phyloP scores from a whole-genome alignment of 2,797 vertebrate species.

The Sebastes aleutianus region DNA sequence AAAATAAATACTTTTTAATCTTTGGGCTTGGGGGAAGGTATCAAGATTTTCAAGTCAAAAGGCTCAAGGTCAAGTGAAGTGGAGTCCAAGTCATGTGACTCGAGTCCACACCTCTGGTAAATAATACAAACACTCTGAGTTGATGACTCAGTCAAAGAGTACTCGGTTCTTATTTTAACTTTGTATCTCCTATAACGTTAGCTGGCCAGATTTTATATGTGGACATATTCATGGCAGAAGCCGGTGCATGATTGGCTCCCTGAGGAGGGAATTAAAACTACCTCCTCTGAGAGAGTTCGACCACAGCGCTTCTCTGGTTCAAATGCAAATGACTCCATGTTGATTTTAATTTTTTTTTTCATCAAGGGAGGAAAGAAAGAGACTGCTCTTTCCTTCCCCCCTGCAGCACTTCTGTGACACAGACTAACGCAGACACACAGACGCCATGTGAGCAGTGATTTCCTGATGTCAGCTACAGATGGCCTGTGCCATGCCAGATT shows the following conservation, averaged over 20 bases:
- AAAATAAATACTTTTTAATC: background rate
- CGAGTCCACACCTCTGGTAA: background rate
- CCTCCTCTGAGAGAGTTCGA: conserved; percentile 9
- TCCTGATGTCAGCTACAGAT: conserved; percentile 72
- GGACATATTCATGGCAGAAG: background rate
- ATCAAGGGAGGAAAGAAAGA: conserved; percentile 10
- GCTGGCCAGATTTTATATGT: background rate
- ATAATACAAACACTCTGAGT: background rate
- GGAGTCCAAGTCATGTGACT: background rate
- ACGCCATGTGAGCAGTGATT: conserved; percentile 63
- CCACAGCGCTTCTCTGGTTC: conserved; percentile 7
- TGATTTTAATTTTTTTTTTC: background rate
- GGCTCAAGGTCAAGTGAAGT: too few species aligned
- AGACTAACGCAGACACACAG: conserved; percentile 52
- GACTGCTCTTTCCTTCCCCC: background rate
- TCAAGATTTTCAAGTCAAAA: background rate
- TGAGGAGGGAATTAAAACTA: conserved; percentile 11
- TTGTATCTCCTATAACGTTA: background rate
- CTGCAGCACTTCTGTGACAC: conserved; percentile 44
- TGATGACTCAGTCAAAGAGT: background rate
- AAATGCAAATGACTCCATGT: conserved; percentile 23
- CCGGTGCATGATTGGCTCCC: conserved; percentile 25
- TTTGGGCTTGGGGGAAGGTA: background rate
- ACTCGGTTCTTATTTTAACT: background rate
- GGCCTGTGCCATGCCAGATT: conserved; percentile 59